phyloP scores from a whole-genome alignment of 2,113 vertebrate genomes.

The Stigmatopora nigra region DNA sequence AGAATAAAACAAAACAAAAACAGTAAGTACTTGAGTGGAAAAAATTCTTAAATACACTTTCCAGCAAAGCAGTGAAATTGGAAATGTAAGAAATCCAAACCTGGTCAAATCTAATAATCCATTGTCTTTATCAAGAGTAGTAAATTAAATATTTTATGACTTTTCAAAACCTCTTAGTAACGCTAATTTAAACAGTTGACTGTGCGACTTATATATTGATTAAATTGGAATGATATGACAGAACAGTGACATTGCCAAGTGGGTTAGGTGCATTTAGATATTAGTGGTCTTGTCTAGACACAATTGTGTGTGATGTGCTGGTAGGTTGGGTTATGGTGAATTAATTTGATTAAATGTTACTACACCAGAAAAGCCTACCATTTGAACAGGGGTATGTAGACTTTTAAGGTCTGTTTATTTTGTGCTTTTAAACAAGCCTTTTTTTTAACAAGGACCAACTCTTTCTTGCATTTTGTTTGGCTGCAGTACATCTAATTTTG shows the following conservation, averaged over 20 bases:
- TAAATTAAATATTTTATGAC: too few species aligned
- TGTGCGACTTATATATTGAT: not conserved
- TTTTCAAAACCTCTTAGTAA: too few species aligned
- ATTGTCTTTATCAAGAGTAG: too few species aligned
- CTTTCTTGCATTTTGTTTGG: not conserved
- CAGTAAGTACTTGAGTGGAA: too few species aligned
- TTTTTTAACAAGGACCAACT: not conserved
- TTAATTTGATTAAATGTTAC: not conserved
- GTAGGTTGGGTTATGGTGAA: too few species aligned
- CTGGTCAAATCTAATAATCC: too few species aligned
- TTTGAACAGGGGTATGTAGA: not conserved
- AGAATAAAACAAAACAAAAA: too few species aligned
- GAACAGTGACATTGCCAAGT: not conserved
- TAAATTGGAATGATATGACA: not conserved
- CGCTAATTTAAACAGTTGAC: too few species aligned
- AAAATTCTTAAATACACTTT: too few species aligned
- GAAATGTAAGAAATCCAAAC: too few species aligned
- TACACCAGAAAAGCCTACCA: not conserved
- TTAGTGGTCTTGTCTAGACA: not conserved
- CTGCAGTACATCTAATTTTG: not conserved
- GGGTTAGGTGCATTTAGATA: not conserved
- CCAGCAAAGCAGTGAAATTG: too few species aligned
- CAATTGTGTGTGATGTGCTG: not conserved
- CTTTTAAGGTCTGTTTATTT: not conserved
- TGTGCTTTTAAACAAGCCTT: not conserved